phyloP scores from a whole-genome alignment of 2,797 vertebrate genomes.

The Pogoniulus pusillus region DNA sequence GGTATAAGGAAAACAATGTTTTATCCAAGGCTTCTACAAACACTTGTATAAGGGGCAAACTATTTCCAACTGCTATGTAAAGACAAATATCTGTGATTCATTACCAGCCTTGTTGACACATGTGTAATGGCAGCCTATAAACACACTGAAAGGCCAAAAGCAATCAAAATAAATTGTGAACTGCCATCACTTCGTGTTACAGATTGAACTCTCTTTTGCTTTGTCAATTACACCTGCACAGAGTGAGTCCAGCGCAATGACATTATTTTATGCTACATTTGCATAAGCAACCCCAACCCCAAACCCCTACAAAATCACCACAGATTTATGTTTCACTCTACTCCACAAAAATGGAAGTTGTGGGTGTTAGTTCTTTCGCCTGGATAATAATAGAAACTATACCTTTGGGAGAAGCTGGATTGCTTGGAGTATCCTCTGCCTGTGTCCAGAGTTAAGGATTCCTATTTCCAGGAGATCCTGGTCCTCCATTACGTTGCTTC shows the following conservation, averaged over 20 bases:
- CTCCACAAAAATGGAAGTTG: not conserved
- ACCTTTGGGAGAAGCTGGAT: constrained; percentile 97
- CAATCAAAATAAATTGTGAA: not conserved
- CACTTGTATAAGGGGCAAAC: not conserved
- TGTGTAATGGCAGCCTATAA: not conserved
- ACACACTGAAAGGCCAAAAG: not conserved
- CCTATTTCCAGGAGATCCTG: constrained; percentile 98
- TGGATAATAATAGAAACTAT: not conserved
- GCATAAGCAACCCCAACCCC: not conserved
- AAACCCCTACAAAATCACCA: not conserved
- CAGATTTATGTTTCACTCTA: not conserved
- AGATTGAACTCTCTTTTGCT: not conserved
- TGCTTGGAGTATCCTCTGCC: constrained; percentile 96
- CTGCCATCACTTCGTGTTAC: not conserved
- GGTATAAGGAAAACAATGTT: not conserved
- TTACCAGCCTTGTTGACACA: not conserved
- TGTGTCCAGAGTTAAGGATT: constrained; percentile 96
- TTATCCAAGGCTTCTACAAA: not conserved
- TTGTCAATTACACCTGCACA: not conserved
- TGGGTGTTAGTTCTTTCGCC: not conserved
- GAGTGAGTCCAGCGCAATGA: not conserved
- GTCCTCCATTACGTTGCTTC: constrained; percentile 98
- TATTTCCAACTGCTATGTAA: not conserved
- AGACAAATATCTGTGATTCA: not conserved
- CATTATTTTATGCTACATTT: not conserved